Evolutionary conservation across 2,797 vertebrate genomes (phyloP).

Genomic region (Florisuga fusca): DNA sequence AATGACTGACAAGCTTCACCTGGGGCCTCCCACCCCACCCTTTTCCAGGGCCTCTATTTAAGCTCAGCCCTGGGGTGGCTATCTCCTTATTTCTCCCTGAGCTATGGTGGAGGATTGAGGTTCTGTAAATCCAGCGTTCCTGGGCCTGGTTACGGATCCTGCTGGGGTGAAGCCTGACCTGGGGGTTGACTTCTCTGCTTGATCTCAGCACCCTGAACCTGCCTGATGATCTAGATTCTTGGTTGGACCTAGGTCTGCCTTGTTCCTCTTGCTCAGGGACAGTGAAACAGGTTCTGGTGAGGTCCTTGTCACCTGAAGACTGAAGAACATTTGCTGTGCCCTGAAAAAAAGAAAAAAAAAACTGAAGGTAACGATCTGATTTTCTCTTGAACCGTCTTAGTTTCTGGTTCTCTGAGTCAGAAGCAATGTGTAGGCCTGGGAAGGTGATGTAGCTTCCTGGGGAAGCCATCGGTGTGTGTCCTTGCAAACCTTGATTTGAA

Average conservation of each 20-base stretch:
- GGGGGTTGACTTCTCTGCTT: background rate
- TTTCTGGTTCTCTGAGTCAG: background rate
- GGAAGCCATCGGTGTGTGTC: background rate
- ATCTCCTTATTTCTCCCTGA: fast-evolving
- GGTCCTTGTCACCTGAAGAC: background rate
- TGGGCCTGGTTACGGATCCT: background rate
- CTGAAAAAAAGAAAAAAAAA: background rate
- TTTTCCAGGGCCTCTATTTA: background rate
- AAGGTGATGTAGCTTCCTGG: background rate
- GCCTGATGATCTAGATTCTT: background rate
- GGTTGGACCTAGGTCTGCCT: background rate
- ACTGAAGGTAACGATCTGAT: background rate
- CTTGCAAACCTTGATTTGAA: background rate
- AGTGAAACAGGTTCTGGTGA: background rate
- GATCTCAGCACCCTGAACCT: fast-evolving
- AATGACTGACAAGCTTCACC: background rate
- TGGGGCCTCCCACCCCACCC: background rate
- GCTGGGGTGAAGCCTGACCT: background rate
- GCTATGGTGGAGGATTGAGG: fast-evolving
- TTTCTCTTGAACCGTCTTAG: background rate
- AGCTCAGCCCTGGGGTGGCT: fast-evolving
- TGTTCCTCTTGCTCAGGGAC: too few species aligned
- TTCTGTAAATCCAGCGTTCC: fast-evolving
- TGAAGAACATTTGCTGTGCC: background rate
- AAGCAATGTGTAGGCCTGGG: background rate